These are phyloP conservation scores for Reticulitermes lucifugus DNA, from an alignment of 2,888 invertebrate genomes.

Conservation along the genomic window DNA sequence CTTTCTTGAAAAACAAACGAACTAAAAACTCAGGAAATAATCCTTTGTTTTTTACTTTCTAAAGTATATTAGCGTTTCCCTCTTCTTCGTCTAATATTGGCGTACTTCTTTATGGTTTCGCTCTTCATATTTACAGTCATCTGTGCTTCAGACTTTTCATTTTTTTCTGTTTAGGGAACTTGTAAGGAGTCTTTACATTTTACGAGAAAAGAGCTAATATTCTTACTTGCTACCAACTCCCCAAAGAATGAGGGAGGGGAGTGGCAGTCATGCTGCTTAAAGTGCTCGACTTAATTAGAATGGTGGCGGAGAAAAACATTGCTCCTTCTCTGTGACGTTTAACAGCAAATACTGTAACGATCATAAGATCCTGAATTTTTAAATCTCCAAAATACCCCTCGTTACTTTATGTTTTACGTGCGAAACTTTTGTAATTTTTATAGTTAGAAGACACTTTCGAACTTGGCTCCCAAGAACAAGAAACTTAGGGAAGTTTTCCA, in stretches of 20 bases:
- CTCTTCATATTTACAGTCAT: slow-evolving; percentile 14
- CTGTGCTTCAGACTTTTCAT: slow-evolving; percentile 3
- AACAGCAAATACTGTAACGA: slow-evolving; percentile 9
- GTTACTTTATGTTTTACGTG: not conserved
- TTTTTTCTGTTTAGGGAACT: slow-evolving; percentile 2
- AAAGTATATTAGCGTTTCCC: not conserved
- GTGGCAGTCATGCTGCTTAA: not conserved
- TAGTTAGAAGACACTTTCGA: not conserved
- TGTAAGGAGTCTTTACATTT: slow-evolving; percentile 9
- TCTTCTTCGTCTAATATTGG: slow-evolving; percentile 3
- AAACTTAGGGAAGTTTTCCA: too few relatives aligned
- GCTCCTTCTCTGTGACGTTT: not conserved
- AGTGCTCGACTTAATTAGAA: slow-evolving; percentile 10
- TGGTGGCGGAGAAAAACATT: not conserved
- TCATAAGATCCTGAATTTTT: not conserved
- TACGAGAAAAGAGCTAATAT: slow-evolving; percentile 13
- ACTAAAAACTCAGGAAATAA: not conserved
- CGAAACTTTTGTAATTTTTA: not conserved
- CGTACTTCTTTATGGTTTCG: not conserved
- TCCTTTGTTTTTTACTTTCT: not conserved
- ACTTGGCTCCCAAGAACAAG: not conserved
- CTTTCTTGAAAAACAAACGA: slow-evolving; percentile 6
- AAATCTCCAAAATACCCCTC: not conserved
- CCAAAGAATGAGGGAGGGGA: not conserved
- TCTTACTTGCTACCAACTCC: not conserved